A percentile compares a stretch with the other conserved stretches of the same genome.
These are phyloP conservation scores for Stenopsyche tienmushanensis DNA, from an alignment of 1,140 invertebrate species.

Conservation along the genomic window DNA sequence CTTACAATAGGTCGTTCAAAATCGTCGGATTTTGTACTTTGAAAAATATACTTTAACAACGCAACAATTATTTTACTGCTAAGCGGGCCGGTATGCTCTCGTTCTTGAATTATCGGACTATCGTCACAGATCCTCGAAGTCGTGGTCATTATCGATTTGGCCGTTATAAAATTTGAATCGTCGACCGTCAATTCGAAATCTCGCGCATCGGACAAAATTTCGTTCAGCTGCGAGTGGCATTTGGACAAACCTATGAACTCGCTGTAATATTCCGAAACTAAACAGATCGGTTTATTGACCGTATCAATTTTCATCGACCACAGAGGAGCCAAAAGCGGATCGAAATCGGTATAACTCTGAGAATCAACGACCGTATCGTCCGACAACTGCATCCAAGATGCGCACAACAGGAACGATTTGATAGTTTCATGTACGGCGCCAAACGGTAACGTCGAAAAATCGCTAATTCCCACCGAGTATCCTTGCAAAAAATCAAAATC, in stretches of 20 bases:
- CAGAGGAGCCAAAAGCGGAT: conserved; percentile 79
- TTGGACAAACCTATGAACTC: conserved; percentile 30
- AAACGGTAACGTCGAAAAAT: conserved; percentile 70
- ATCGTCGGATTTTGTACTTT: conserved; percentile 68
- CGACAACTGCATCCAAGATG: conserved; percentile 84
- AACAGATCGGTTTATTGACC: conserved; percentile 18
- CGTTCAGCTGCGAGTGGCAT: conserved; percentile 17
- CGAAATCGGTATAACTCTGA: conserved; percentile 83
- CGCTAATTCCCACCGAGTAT: conserved; percentile 53
- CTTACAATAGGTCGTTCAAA: conserved; percentile 54
- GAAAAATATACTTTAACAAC: conserved; percentile 85
- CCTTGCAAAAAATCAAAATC: conserved; percentile 70
- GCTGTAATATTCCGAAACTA: conserved; percentile 30
- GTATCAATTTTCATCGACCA: conserved; percentile 59
- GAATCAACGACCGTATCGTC: conserved; percentile 88
- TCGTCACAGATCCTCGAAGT: conserved; percentile 45
- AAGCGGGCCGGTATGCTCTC: conserved; percentile 65
- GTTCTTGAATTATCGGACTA: conserved; percentile 44
- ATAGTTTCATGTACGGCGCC: conserved; percentile 80
- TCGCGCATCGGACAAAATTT: conserved; percentile 23
- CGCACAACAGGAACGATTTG: conserved; percentile 74
- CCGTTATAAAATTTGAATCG: conserved; percentile 48
- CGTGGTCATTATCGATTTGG: conserved; percentile 53
- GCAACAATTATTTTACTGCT: conserved; percentile 71
- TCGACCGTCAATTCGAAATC: conserved; percentile 18